Evolutionary conservation across 2,888 invertebrate genomes (phyloP).

Genomic region (Microplitis deprimator): DNA sequence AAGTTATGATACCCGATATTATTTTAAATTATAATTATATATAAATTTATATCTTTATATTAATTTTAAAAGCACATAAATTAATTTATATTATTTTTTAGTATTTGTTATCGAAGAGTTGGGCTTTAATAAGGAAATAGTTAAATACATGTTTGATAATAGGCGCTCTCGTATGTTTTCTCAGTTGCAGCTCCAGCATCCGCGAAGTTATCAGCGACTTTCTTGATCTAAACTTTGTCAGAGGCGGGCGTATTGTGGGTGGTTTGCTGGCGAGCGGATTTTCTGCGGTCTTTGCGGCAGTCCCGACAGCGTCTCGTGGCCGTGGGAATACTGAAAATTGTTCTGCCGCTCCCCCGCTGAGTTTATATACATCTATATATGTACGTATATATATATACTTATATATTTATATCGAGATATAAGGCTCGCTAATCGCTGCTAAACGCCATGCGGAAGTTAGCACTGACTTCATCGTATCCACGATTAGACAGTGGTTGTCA

Average conservation of each 20-base stretch:
- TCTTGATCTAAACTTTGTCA: constrained; percentile 28
- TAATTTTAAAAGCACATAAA: neutral
- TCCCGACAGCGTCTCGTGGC: constrained; percentile 51
- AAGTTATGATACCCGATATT: neutral
- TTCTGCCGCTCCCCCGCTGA: constrained; percentile 38
- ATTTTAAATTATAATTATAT: neutral
- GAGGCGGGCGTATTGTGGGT: constrained; percentile 57
- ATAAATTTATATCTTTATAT: neutral
- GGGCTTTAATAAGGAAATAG: neutral
- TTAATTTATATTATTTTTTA: neutral
- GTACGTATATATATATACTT: neutral
- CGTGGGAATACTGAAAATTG: constrained; percentile 60
- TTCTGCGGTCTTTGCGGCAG: constrained; percentile 52
- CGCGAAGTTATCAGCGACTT: neutral
- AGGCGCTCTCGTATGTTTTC: neutral
- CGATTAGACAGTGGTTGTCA: constrained; percentile 27
- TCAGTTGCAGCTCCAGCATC: neutral
- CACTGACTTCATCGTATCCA: constrained; percentile 12
- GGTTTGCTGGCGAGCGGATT: constrained; percentile 48
- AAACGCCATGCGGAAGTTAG: constrained; percentile 35
- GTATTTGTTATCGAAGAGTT: neutral
- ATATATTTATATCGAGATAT: constrained; percentile 27
- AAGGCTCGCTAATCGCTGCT: constrained; percentile 27
- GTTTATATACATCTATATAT: constrained; percentile 25
- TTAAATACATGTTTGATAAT: neutral